Percentiles rank a stretch among this genome's conserved stretches.
These are phyloP conservation scores for Drosophila carrolli DNA, from an alignment of 1,140 invertebrate species.

Conservation along the genomic window DNA sequence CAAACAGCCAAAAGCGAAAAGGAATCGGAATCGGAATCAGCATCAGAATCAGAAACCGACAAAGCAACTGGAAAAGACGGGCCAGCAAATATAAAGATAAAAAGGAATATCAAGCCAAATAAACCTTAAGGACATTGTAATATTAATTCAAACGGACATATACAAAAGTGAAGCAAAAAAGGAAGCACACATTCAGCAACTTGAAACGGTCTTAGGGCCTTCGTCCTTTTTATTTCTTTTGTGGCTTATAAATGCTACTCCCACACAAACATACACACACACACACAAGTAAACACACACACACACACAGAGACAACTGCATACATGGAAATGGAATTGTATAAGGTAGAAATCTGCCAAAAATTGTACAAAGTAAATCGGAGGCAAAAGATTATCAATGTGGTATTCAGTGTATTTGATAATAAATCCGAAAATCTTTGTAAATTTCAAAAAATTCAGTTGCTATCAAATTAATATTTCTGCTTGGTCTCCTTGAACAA, in stretches of 20 bases:
- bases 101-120: conserved; percentile 81
- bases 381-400: conserved; percentile 33
- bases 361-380: conserved; percentile 19
- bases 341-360: conserved; percentile 23
- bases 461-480: conserved; percentile 15
- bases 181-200: conserved; percentile 29
- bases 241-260: conserved; percentile 59
- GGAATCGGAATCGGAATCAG: conserved; percentile 64
- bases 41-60: conserved; percentile 19
- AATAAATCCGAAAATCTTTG: conserved; percentile 13
- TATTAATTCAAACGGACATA: conserved; percentile 82
- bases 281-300: neutral
- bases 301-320: neutral
- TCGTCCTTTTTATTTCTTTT: conserved; percentile 38
- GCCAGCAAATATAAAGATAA: conserved; percentile 66
- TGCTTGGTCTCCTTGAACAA: neutral
- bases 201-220: conserved; percentile 57
- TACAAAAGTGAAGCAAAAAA: conserved; percentile 55
- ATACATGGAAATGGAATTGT: conserved; percentile 26
- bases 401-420: neutral
- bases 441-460: conserved; percentile 24
- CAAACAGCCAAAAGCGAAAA: conserved; percentile 69
- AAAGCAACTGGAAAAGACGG: neutral
- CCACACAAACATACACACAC: conserved; percentile 9
- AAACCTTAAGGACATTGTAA: conserved; percentile 83